These are phyloP conservation scores for Xanthorhoe designata DNA, from an alignment of 2,888 invertebrate genomes.

Conservation along the genomic window DNA sequence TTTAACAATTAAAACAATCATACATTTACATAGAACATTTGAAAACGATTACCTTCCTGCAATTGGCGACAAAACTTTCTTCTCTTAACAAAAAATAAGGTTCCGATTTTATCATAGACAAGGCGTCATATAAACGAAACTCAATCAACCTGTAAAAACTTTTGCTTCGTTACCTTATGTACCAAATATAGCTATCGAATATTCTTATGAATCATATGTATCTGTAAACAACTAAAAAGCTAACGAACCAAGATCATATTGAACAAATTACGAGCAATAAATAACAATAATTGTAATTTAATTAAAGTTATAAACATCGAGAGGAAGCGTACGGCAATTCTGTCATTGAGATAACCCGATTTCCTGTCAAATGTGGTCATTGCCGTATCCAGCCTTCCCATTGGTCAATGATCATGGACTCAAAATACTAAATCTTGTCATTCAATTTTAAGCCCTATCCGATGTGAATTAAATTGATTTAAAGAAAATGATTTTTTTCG, in stretches of 20 bases:
- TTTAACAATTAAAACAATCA: no score
- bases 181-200: constrained; percentile 12
- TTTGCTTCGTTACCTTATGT: constrained; percentile 3
- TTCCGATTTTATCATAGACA: constrained; percentile 12
- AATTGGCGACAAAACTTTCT: neutral
- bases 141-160: neutral
- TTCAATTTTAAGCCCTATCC: constrained; percentile 25
- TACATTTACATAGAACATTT: no score
- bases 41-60: neutral
- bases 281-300: constrained; percentile 24
- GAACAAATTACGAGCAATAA: constrained; percentile 25
- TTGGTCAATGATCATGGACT: constrained; percentile 28
- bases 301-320: constrained; percentile 48
- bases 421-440: constrained; percentile 14
- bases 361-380: constrained; percentile 66
- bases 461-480: constrained; percentile 1
- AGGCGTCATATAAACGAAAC: constrained; percentile 3
- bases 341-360: constrained; percentile 72
- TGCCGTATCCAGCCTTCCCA: constrained; percentile 18
- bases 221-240: constrained; percentile 25
- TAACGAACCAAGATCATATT: constrained; percentile 40
- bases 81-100: neutral
- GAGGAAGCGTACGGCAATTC: constrained; percentile 63
- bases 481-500: constrained; percentile 8
- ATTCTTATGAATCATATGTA: constrained; percentile 4